A percentile compares a stretch with the other conserved stretches of the same genome.
phyloP scores from a whole-genome alignment of 2,113 vertebrate genomes.

The Nematolebias whitei region DNA sequence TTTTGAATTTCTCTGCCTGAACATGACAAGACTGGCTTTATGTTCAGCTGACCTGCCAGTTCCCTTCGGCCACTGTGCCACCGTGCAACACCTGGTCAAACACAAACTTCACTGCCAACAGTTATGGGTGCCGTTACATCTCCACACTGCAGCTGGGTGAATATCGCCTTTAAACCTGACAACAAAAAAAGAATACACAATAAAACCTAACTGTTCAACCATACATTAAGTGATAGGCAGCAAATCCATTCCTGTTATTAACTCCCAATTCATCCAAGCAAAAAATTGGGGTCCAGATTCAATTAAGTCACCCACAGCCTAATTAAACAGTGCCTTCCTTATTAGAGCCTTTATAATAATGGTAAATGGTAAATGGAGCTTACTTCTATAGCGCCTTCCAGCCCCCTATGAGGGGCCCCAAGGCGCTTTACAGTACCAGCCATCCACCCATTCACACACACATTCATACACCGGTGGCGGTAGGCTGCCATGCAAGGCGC shows the following conservation, averaged over 20 bases:
- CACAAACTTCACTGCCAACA: neutral
- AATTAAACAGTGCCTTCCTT: slow-evolving; percentile 42
- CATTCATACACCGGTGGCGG: too few species aligned
- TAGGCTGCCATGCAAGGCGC: too few species aligned
- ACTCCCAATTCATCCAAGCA: slow-evolving; percentile 36
- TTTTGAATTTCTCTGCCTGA: slow-evolving; percentile 19
- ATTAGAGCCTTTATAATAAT: slow-evolving; percentile 41
- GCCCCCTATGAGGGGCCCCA: too few species aligned
- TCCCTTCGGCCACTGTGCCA: slow-evolving; percentile 18
- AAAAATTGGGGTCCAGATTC: slow-evolving; percentile 43
- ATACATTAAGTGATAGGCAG: neutral
- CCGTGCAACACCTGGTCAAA: slow-evolving; percentile 22
- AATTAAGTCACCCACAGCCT: slow-evolving; percentile 40
- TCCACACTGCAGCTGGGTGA: neutral
- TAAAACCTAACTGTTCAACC: neutral
- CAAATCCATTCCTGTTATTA: neutral
- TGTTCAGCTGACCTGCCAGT: slow-evolving; percentile 26
- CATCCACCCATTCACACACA: too few species aligned
- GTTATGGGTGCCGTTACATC: neutral
- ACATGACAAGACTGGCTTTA: too few species aligned
- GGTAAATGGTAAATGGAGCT: too few species aligned
- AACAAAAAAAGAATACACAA: neutral
- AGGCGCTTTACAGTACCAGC: too few species aligned
- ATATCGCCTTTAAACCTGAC: neutral
- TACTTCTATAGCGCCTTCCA: too few species aligned